phyloP scores from a whole-genome alignment of 2,113 vertebrate genomes.

The Megaleporinus macrocephalus region DNA sequence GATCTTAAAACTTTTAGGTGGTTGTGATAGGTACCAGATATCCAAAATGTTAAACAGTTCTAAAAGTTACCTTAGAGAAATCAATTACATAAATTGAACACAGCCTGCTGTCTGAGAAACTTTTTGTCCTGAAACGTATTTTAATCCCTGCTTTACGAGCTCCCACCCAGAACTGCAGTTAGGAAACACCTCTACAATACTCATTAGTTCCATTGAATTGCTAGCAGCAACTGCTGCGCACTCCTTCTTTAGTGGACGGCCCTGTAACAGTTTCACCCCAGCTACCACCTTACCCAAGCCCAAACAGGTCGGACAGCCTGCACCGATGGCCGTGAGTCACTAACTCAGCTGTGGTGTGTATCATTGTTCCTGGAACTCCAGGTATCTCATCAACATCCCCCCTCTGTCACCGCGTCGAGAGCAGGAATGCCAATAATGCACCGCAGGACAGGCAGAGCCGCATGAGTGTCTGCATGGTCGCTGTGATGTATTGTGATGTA shows the following conservation, averaged over 20 bases:
- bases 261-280: background rate
- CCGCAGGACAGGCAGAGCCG: background rate
- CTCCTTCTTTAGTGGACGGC: background rate
- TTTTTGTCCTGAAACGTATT: no score
- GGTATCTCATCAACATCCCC: slow-evolving; percentile 55
- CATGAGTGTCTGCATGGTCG: background rate
- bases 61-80: no score
- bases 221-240: background rate
- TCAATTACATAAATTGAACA: no score
- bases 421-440: slow-evolving; percentile 64
- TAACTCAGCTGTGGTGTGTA: slow-evolving; percentile 49
- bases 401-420: slow-evolving; percentile 56
- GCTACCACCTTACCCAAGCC: slow-evolving; percentile 2
- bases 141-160: no score
- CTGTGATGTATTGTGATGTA: slow-evolving; percentile 7
- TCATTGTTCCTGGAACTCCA: slow-evolving; percentile 68
- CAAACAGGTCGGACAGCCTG: slow-evolving; percentile 70
- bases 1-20: no score
- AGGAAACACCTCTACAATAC: slow-evolving; percentile 26
- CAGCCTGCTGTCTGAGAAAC: no score
- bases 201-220: slow-evolving; percentile 4
- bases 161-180: no score
- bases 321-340: slow-evolving; percentile 60
- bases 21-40: no score
- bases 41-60: no score